Conservation (phyloP, 2,113 vertebrate genomes). For the Eira barbara region DNA sequence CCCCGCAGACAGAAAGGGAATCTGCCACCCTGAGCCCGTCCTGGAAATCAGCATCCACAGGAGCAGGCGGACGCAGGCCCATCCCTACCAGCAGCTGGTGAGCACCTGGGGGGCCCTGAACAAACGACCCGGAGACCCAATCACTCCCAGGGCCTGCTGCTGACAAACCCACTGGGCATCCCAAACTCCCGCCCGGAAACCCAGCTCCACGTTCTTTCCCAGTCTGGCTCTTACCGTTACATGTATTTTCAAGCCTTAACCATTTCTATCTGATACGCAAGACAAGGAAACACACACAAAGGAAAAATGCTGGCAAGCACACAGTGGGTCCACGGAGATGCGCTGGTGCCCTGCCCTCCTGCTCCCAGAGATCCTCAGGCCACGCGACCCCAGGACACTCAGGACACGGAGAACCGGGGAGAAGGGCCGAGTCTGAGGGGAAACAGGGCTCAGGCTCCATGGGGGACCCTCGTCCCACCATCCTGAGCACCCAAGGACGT, state of each 20-base stretch:
- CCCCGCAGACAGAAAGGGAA: no score
- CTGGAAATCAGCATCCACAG: background rate
- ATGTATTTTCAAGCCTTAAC: background rate
- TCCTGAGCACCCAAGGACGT: no score
- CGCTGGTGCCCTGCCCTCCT: background rate
- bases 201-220: background rate
- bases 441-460: background rate
- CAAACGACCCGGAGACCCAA: background rate
- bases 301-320: background rate
- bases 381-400: background rate
- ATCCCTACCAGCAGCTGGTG: rapidly evolving
- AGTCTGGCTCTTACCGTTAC: background rate
- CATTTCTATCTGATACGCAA: background rate
- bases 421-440: rapidly evolving
- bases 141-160: background rate
- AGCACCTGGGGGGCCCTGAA: background rate
- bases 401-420: background rate
- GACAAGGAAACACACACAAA: background rate
- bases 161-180: background rate
- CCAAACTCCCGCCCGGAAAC: background rate
- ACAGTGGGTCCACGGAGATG: background rate
- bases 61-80: background rate
- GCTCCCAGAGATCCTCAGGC: background rate
- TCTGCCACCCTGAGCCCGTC: background rate
- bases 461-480: no score